Evolutionary conservation across 2,888 invertebrate genomes (phyloP).

Genomic region (Boloria euphrosyne): DNA sequence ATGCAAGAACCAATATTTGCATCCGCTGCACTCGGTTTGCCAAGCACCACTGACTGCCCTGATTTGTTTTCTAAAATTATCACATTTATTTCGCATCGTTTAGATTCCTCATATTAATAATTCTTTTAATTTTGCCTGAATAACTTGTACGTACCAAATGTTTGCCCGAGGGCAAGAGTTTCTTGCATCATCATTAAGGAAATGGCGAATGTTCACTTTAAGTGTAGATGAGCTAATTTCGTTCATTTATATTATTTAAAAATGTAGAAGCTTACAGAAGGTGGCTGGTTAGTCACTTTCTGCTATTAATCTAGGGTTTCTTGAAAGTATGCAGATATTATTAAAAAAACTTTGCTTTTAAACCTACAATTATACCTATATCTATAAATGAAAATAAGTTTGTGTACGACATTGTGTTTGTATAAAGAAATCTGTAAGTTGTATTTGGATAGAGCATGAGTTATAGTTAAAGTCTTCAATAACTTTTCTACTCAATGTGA

Average conservation of each 20-base stretch:
- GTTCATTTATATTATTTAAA: conserved; percentile 31
- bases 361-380: too few relatives aligned
- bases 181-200: conserved; percentile 36
- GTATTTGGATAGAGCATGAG: conserved; percentile 2
- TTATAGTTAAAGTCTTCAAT: conserved; percentile 5
- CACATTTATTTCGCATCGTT: conserved; percentile 8
- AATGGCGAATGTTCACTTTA: conserved; percentile 33
- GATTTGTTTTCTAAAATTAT: background rate
- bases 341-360: too few relatives aligned
- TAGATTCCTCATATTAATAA: conserved; percentile 18
- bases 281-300: conserved; percentile 8
- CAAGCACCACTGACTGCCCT: too few relatives aligned
- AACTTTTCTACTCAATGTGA: conserved; percentile 50
- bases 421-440: background rate
- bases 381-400: too few relatives aligned
- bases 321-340: too few relatives aligned
- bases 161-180: conserved; percentile 28
- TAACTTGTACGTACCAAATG: conserved; percentile 30
- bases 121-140: conserved; percentile 18
- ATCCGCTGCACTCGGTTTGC: too few relatives aligned
- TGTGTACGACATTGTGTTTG: background rate
- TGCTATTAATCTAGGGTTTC: background rate
- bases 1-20: too few relatives aligned
- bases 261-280: conserved; percentile 13
- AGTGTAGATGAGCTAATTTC: conserved; percentile 33